Percentiles rank a stretch among this genome's conserved stretches.
These are phyloP conservation scores for Dicrurus megarhynchus DNA, from an alignment of 2,113 vertebrate genomes.

Conservation along the genomic window DNA sequence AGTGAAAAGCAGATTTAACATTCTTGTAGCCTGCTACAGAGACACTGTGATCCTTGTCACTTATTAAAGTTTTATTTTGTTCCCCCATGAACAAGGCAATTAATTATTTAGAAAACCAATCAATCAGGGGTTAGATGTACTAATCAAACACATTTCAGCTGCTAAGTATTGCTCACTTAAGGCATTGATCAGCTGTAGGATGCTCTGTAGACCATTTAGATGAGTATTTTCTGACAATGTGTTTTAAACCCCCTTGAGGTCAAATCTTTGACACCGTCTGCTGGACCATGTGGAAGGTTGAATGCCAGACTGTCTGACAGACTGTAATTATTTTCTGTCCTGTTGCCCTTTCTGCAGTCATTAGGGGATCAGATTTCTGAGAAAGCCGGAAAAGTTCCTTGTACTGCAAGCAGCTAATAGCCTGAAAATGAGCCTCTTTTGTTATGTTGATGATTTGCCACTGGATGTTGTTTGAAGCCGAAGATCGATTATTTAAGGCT, in stretches of 20 bases:
- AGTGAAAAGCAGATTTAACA: neutral
- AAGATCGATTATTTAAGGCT: conserved; percentile 1
- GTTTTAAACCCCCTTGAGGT: conserved; percentile 65
- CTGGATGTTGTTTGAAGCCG: neutral
- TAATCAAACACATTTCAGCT: conserved; percentile 65
- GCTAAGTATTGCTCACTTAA: conserved; percentile 70
- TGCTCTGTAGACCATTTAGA: conserved; percentile 58
- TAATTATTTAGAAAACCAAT: conserved; percentile 73
- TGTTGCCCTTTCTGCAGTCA: conserved; percentile 46
- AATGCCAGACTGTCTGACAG: conserved; percentile 70
- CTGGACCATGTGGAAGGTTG: conserved; percentile 68
- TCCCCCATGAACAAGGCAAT: conserved; percentile 66
- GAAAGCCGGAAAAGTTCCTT: conserved; percentile 58
- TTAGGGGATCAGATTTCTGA: conserved; percentile 66
- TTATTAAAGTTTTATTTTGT: conserved; percentile 62
- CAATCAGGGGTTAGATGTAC: conserved; percentile 65
- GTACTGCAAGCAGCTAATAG: conserved; percentile 29
- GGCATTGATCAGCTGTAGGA: conserved; percentile 67
- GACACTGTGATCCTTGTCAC: conserved; percentile 36
- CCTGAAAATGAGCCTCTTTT: conserved; percentile 51
- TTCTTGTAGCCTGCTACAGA: neutral
- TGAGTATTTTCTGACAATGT: conserved; percentile 52
- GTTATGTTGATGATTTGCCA: conserved; percentile 33
- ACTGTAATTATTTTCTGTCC: conserved; percentile 72
- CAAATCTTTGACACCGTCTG: conserved; percentile 75